Evolutionary conservation across 2,888 invertebrate species (phyloP), one percentile per base, ranked within the genome.

Genomic region (Macrophya annulata): DNA sequence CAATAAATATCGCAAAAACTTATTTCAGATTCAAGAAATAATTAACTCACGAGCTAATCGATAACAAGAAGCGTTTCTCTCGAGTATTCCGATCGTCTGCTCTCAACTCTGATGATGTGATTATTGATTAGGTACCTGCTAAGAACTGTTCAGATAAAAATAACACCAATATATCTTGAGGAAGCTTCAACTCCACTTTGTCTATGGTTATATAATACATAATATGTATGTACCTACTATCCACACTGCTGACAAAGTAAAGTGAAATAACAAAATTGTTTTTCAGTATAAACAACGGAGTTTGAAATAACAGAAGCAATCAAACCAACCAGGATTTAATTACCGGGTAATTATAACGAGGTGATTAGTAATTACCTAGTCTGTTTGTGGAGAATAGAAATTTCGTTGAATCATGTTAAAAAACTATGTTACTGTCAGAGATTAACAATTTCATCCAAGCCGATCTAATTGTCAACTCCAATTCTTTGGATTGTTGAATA

Each of bases 81-180:
- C 62, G 25, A 62, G 62, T 62, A 21, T 62, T 62, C 10, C 62
- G 62, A 62, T 31, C 25, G 62, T 62, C 62, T 62, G 62, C 62
- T 62, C 25, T 62, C 62, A 62, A 1, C 25, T 10, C 10, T 62
- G 62, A 62, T 62, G 10, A 62, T 12, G 12, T 5, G 62, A 62
- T 25, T 62, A 62, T 62, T 25, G 25, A 62, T 62, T 25, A n/a
- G n/a, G n/a, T n/a, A 62, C 62, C 62, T 0, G 21, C 21, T 21
- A 21, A n/a, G 21, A 59, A 59, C 21, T 59, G 21, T 10, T 59
- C n/a, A 21, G 59, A 21, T 59, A 59, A 59, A 59, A 59, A 59
- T 59, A n/a, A 59, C 59, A 25, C 59, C 21, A 9, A 59, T 59
- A 21, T 21, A 3, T 21, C 21, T 59, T 15, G 21, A 12, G 65